phyloP scores from a whole-genome alignment of 1,140 invertebrate species.

The Drosophila varians region DNA sequence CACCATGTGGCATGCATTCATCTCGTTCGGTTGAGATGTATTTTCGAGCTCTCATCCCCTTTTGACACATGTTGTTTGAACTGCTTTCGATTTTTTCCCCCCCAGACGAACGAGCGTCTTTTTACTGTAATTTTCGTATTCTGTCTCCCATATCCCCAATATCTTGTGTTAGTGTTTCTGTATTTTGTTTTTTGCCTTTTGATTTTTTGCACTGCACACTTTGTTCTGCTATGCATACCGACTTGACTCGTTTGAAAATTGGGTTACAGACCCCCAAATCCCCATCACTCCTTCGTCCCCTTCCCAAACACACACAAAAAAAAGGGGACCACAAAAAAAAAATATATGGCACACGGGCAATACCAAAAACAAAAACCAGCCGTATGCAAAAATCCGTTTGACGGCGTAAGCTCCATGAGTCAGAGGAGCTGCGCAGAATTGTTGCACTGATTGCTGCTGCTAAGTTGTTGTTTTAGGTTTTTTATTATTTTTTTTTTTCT shows the following conservation, averaged over 20 bases:
- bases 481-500: conserved; percentile 1
- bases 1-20: conserved; percentile 41
- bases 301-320: conserved; percentile 25
- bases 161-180: conserved; percentile 25
- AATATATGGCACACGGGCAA: conserved; percentile 29
- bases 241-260: conserved; percentile 74
- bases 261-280: conserved; percentile 67
- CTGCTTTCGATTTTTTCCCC: conserved; percentile 71
- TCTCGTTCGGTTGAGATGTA: conserved; percentile 29
- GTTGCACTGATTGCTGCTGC: conserved; percentile 67
- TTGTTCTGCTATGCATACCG: conserved; percentile 32
- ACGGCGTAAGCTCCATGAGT: conserved; percentile 72
- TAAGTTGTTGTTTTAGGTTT: conserved; percentile 10
- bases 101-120: conserved; percentile 46
- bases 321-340: conserved; percentile 27
- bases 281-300: conserved; percentile 23
- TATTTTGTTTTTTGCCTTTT: conserved; percentile 31
- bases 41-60: conserved; percentile 47
- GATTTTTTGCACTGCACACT: conserved; percentile 27
- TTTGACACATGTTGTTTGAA: conserved; percentile 71
- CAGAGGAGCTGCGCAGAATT: conserved; percentile 40
- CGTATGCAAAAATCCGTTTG: conserved; percentile 78
- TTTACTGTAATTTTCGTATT: conserved; percentile 74
- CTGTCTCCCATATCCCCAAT: conserved; percentile 57
- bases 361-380: conserved; percentile 16